phyloP scores from a whole-genome alignment of 2,888 invertebrate genomes.

The Polymixis flavicincta region DNA sequence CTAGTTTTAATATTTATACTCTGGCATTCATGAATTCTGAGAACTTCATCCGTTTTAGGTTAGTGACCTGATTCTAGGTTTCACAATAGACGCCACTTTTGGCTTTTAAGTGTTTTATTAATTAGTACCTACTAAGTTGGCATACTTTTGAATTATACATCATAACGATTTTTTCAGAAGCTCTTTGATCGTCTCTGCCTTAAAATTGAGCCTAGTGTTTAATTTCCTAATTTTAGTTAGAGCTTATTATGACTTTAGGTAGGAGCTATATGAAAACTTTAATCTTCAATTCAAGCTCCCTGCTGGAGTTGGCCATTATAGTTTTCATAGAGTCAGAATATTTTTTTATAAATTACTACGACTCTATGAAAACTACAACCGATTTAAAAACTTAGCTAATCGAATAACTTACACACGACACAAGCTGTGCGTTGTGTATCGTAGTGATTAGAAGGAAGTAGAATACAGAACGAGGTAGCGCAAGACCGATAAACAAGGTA shows the following conservation, averaged over 20 bases:
- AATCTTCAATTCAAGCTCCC: too few species aligned
- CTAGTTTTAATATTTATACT: conserved; percentile 65
- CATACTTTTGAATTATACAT: conserved; percentile 11
- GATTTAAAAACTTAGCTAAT: too few species aligned
- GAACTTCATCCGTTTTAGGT: conserved; percentile 56
- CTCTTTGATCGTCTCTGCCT: background rate
- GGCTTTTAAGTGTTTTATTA: conserved; percentile 26
- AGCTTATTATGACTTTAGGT: background rate
- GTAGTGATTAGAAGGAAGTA: background rate
- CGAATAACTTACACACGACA: background rate
- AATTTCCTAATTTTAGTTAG: background rate
- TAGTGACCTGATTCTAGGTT: conserved; percentile 37
- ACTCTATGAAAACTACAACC: too few species aligned
- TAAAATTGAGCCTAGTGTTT: background rate
- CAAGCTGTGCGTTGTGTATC: background rate
- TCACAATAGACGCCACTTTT: conserved; percentile 19
- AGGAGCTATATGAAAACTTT: too few species aligned
- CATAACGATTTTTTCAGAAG: background rate
- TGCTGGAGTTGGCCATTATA: too few species aligned
- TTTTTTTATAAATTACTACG: too few species aligned
- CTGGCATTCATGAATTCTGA: conserved; percentile 59
- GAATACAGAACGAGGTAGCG: background rate
- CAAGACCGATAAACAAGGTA: background rate
- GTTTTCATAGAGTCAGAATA: too few species aligned
- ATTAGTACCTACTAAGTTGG: background rate